A percentile compares a stretch with the other conserved stretches of the same genome.
Conservation (phyloP, 2,888 invertebrate species). For the Eulithis prunata region DNA sequence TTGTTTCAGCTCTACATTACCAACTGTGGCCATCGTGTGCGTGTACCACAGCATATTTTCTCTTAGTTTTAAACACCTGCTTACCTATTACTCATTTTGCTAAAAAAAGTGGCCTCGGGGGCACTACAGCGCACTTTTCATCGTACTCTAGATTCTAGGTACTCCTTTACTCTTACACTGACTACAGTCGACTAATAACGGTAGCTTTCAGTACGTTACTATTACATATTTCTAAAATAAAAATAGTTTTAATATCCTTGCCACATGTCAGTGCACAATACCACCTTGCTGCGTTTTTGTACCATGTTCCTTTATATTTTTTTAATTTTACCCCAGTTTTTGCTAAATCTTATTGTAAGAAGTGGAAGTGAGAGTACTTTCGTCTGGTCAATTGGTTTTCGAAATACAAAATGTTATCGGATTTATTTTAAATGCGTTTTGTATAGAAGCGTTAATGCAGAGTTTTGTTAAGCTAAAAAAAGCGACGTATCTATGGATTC, state of each 20-base stretch:
- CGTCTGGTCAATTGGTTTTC: conserved; percentile 64
- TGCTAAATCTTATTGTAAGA: conserved; percentile 46
- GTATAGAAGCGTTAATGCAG: conserved; percentile 27
- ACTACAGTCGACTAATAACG: background rate
- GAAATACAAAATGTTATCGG: conserved; percentile 47
- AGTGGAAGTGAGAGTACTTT: conserved; percentile 60
- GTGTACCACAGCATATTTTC: too few relatives aligned
- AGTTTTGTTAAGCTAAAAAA: conserved; percentile 8
- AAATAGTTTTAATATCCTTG: conserved; percentile 44
- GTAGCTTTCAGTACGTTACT: conserved; percentile 1
- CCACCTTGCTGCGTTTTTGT: conserved; percentile 43
- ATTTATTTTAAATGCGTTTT: conserved; percentile 42
- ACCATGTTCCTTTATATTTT: conserved; percentile 33
- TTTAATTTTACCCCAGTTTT: conserved; percentile 35
- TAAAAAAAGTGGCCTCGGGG: too few relatives aligned
- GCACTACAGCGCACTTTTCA: too few relatives aligned
- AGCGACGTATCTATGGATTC: background rate
- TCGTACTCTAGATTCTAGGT: too few relatives aligned
- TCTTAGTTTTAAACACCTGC: too few relatives aligned
- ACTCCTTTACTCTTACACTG: too few relatives aligned
- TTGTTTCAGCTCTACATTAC: background rate
- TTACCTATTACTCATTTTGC: too few relatives aligned
- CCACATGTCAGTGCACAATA: conserved; percentile 57
- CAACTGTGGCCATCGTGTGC: too few relatives aligned
- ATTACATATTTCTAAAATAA: conserved; percentile 36